Evolutionary conservation across 2,113 vertebrate species (phyloP), one percentile per base, ranked within the genome.

Genomic region (Nerophis lumbriciformis): DNA sequence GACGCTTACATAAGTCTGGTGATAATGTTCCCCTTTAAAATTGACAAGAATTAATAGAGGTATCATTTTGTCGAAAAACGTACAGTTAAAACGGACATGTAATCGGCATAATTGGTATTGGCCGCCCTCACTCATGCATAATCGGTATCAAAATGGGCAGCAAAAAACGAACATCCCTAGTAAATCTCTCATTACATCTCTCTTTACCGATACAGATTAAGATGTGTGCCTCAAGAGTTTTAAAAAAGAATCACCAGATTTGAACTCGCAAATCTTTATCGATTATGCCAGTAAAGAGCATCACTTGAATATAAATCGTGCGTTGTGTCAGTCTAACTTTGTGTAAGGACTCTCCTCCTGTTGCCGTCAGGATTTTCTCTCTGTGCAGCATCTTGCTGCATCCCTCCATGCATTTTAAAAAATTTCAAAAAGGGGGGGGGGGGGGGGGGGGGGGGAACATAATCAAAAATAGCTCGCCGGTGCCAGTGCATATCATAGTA

Each of bases 341-440:
- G 56, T 13, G 51, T 49, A 66, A 71, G 59, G 36, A 61, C 66
- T 70, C 71, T 73, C 58, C 47, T 19, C 53, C 56, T 54, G 45
- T 59, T 49, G 53, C 53, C 59, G 50, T 69, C 65, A 59, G 67
- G 53, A 59, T 60, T 60, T 53, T 36, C 48, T 53, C 28, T 56
- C 47, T 21, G 55, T 15, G 63, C 12, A 65, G 61, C 44, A 7
- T 50, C 52, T 63, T 5, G 3, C 56, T n/a, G 44, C 61, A 48
- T 78, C n/a, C 61, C 50, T 69, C 37, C 71, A 84, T 85, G 76
- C 72, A 81, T 84, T 78, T 88, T 78, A 71, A 52, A 77, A 77
- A 73, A 61, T 61, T 63, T 59, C 53, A 50, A 61, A 61, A 36
- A 19, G 10, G n/a, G 49, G 60, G 61, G 16, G 36, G 60, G 61